These are phyloP conservation scores for Etheostoma nigrum DNA, from an alignment of 2,797 vertebrate genomes.

Conservation along the genomic window DNA sequence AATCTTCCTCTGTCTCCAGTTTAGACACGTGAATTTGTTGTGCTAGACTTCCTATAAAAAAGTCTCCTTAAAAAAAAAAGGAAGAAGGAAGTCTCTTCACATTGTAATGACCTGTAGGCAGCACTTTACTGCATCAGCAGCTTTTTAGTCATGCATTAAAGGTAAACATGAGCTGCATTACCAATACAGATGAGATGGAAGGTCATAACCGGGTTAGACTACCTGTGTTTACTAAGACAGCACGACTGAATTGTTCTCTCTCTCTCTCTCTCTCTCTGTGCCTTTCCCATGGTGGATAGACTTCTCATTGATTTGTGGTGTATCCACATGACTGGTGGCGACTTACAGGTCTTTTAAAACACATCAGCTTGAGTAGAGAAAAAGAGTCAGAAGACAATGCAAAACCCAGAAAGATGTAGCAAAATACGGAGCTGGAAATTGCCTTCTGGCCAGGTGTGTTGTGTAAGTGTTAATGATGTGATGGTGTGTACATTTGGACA, in stretches of 20 bases:
- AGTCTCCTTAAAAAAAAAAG: conserved; percentile 18
- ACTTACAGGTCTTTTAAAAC: conserved; percentile 54
- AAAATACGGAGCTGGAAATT: conserved; percentile 21
- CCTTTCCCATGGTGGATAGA: conserved; percentile 18
- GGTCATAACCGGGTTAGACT: conserved; percentile 40
- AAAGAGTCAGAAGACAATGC: conserved; percentile 1
- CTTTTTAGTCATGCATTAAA: conserved; percentile 61
- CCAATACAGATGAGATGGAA: conserved; percentile 45
- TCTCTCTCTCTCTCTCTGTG: neutral
- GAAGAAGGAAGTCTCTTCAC: conserved; percentile 45
- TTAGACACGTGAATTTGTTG: conserved; percentile 74
- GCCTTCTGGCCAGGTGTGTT: conserved; percentile 19
- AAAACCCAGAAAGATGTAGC: conserved; percentile 13
- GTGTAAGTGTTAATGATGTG: neutral
- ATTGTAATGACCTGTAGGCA: conserved; percentile 28
- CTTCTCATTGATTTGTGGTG: conserved; percentile 40
- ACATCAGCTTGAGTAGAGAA: conserved; percentile 5
- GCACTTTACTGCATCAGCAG: conserved; percentile 27
- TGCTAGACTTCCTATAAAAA: conserved; percentile 68
- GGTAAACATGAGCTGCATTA: conserved; percentile 44
- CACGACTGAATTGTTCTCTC: conserved; percentile 1
- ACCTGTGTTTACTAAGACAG: conserved; percentile 40
- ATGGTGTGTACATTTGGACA: neutral
- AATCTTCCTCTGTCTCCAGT: conserved; percentile 75
- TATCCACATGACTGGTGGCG: conserved; percentile 38